A percentile compares a stretch with the other conserved stretches of the same genome.
These are phyloP conservation scores for Dendrolimus punctatus DNA, from an alignment of 1,140 invertebrate species.

Conservation along the genomic window DNA sequence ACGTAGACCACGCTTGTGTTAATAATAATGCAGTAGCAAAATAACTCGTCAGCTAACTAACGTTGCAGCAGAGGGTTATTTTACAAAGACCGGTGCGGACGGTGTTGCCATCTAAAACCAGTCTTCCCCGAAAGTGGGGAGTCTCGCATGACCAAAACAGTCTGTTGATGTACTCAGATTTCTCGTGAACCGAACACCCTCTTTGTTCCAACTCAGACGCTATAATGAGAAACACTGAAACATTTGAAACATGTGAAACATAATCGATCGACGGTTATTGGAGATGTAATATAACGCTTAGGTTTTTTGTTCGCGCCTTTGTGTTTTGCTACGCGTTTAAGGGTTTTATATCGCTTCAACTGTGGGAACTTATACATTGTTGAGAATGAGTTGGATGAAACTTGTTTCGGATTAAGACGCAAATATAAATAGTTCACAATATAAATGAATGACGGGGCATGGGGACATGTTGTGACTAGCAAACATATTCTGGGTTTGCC, in stretches of 20 bases:
- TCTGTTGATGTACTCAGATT: constrained; percentile 19
- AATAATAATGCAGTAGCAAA: too few species aligned
- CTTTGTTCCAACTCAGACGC: constrained; percentile 59
- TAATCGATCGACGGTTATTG: constrained; percentile 50
- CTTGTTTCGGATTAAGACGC: neutral
- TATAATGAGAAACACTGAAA: constrained; percentile 43
- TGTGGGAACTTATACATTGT: constrained; percentile 5
- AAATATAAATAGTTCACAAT: neutral
- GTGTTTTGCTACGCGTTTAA: constrained; percentile 15
- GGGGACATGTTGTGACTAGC: too few species aligned
- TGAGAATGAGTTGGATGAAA: neutral
- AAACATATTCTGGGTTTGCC: neutral
- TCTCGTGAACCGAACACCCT: constrained; percentile 36
- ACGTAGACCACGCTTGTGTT: too few species aligned
- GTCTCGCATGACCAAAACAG: constrained; percentile 45
- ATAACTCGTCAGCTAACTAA: too few species aligned
- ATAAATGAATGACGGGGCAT: too few species aligned
- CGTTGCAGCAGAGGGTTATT: constrained; percentile 2
- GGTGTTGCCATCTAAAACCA: constrained; percentile 34
- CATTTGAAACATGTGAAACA: constrained; percentile 37
- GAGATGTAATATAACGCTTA: constrained; percentile 44
- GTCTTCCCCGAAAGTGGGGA: constrained; percentile 42
- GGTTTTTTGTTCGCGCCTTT: constrained; percentile 32
- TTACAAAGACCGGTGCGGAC: constrained; percentile 31
- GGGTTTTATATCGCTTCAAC: constrained; percentile 19